Evolutionary conservation across 2,797 vertebrate genomes (phyloP).

Genomic region (Alauda arvensis): DNA sequence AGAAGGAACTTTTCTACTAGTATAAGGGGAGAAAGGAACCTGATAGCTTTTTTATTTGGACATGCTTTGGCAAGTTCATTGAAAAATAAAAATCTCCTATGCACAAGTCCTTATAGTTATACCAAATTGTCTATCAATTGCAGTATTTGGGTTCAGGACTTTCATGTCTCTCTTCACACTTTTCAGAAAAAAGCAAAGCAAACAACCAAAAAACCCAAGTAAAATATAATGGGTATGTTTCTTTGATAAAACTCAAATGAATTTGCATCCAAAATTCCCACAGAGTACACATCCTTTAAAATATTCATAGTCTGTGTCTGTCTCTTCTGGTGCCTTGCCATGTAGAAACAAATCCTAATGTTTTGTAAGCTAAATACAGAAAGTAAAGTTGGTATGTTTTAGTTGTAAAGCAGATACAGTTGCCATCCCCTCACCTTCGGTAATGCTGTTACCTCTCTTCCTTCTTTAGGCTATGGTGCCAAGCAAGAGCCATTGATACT

Average conservation of each 20-base stretch:
- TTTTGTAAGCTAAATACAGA: not conserved
- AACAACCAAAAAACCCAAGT: not conserved
- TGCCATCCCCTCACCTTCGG: not conserved
- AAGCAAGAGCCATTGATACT: conserved; percentile 75
- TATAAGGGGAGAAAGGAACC: not conserved
- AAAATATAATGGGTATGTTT: not conserved
- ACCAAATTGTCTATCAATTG: not conserved
- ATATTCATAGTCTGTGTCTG: not conserved
- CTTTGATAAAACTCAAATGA: not conserved
- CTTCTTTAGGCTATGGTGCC: conserved; percentile 77
- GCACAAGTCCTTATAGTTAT: not conserved
- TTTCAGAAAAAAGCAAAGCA: not conserved
- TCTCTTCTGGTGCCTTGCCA: not conserved
- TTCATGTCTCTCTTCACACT: not conserved
- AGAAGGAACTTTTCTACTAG: not conserved
- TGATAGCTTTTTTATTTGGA: not conserved
- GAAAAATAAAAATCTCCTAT: not conserved
- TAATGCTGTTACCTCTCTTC: not conserved
- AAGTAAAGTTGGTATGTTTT: not conserved
- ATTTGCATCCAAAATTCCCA: not conserved
- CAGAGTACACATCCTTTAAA: not conserved
- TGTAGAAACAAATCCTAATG: not conserved
- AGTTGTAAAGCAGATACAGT: not conserved
- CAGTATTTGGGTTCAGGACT: not conserved
- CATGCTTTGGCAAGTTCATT: not conserved